Evolutionary conservation across 2,797 vertebrate species (phyloP).

Genomic region (Manis crassicaudata): DNA sequence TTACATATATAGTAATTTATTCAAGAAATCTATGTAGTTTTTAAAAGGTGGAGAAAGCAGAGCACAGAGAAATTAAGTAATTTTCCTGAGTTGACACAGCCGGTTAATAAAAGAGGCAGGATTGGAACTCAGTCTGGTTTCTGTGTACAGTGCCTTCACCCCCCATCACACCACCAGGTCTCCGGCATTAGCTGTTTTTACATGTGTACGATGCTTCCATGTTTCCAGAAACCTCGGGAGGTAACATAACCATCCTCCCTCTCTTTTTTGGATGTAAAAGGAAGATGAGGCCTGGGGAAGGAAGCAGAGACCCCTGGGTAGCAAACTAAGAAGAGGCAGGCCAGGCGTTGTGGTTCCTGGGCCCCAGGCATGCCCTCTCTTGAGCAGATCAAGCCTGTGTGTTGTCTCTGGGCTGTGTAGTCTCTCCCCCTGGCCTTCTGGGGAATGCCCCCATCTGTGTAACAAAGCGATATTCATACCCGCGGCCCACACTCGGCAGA

Average conservation of each 20-base stretch:
- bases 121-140: background rate
- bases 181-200: background rate
- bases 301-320: background rate
- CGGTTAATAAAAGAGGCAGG: background rate
- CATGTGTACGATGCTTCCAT: background rate
- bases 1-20: background rate
- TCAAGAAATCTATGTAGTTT: background rate
- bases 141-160: background rate
- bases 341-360: accelerated
- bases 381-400: background rate
- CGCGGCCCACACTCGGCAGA: slow-evolving; percentile 9
- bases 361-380: accelerated
- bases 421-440: background rate
- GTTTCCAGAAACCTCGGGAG: background rate
- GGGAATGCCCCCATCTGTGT: background rate
- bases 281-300: background rate
- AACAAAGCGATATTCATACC: background rate
- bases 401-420: accelerated
- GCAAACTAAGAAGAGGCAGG: background rate
- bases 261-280: background rate
- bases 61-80: background rate
- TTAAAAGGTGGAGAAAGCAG: background rate
- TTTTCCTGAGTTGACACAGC: background rate
- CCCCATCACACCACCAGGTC: accelerated
- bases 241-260: background rate